Conservation (phyloP, 35 echinoderm and acorn worm genomes). For the Apostichopus parvimensis region DNA sequence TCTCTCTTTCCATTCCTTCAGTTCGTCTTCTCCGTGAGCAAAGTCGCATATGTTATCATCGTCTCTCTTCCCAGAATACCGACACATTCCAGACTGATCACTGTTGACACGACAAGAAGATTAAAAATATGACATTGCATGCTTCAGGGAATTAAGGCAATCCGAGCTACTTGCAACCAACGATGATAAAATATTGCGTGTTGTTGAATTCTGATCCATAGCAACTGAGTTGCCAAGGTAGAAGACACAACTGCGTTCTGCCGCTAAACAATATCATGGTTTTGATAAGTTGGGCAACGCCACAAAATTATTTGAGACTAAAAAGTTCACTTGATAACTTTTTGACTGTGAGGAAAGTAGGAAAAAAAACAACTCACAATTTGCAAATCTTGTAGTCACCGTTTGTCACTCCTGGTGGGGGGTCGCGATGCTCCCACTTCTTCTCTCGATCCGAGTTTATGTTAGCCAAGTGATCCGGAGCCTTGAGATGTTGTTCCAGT, state of each 20-base stretch:
- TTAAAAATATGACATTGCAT: too few species aligned
- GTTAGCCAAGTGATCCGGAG: slow-evolving; percentile 62
- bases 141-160: too few species aligned
- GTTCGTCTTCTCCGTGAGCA: slow-evolving; percentile 82
- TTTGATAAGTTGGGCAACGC: too few species aligned
- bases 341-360: too few species aligned
- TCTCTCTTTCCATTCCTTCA: slow-evolving; percentile 82
- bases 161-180: too few species aligned
- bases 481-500: slow-evolving; percentile 11
- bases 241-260: too few species aligned
- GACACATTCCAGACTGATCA: slow-evolving; percentile 32
- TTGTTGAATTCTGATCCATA: too few species aligned
- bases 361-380: slow-evolving; percentile 40
- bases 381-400: slow-evolving; percentile 66
- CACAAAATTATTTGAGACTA: too few species aligned
- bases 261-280: too few species aligned
- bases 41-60: slow-evolving; percentile 74
- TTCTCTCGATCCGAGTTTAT: slow-evolving; percentile 85
- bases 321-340: too few species aligned
- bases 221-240: too few species aligned
- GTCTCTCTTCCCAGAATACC: slow-evolving; percentile 52
- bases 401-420: slow-evolving; percentile 72
- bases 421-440: slow-evolving; percentile 75
- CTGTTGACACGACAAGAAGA: not conserved
- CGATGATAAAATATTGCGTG: too few species aligned